phyloP scores from a whole-genome alignment of 2,113 vertebrate genomes.

The Theristicus caerulescens region DNA sequence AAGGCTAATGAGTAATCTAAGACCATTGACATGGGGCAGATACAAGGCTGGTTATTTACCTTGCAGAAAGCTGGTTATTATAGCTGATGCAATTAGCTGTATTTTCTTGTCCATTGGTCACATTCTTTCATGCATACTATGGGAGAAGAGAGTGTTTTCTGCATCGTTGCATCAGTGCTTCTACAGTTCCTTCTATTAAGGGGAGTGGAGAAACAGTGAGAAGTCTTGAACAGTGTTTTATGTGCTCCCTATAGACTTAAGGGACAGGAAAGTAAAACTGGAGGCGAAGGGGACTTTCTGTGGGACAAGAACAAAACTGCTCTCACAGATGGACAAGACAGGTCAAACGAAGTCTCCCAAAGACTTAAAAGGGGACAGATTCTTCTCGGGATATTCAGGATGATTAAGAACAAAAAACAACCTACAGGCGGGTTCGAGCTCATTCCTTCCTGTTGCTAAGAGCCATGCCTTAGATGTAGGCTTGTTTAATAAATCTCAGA shows the following conservation, averaged over 20 bases:
- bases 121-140: slow-evolving; percentile 66
- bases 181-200: slow-evolving; percentile 66
- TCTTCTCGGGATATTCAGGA: background rate
- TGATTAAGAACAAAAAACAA: background rate
- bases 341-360: background rate
- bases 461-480: background rate
- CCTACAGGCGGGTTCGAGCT: background rate
- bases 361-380: background rate
- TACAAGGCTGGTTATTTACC: slow-evolving; percentile 63
- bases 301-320: background rate
- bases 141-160: slow-evolving; percentile 60
- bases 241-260: background rate
- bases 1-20: background rate
- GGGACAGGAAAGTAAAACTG: background rate
- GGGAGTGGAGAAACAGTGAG: slow-evolving; percentile 62
- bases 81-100: slow-evolving; percentile 44
- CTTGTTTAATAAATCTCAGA: background rate
- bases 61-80: slow-evolving; percentile 63
- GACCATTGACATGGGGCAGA: slow-evolving; percentile 15
- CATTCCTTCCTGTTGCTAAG: background rate
- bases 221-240: slow-evolving; percentile 17
- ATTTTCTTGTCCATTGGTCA: slow-evolving; percentile 61
- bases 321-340: background rate
- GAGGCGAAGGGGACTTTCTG: background rate
- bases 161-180: slow-evolving; percentile 63